Evolutionary conservation across 1,140 invertebrate genomes (phyloP).

Genomic region (Drepana arcuata): DNA sequence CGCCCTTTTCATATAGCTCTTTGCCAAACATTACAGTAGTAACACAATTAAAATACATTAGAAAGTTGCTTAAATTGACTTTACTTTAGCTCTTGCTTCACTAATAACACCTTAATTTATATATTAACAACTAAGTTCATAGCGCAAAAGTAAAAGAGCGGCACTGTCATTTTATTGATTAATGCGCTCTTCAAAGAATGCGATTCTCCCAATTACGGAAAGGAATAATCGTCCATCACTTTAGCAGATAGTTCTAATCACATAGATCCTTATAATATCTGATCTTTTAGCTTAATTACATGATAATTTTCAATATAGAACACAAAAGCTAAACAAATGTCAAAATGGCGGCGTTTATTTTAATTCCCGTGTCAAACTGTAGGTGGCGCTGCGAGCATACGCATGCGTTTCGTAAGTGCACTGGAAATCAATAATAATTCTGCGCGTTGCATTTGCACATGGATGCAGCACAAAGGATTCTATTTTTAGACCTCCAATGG

Average conservation of each 20-base stretch:
- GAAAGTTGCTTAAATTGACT: too few relatives aligned
- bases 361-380: constrained; percentile 18
- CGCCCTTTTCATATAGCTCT: constrained; percentile 50
- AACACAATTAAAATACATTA: constrained; percentile 14
- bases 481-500: too few relatives aligned
- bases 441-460: too few relatives aligned
- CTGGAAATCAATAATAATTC: too few relatives aligned
- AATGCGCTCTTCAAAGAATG: constrained; percentile 36
- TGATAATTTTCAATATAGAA: constrained; percentile 43
- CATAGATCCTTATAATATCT: constrained; percentile 22
- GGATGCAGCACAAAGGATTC: too few relatives aligned
- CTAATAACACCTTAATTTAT: too few relatives aligned
- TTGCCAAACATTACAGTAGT: constrained; percentile 22
- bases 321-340: constrained; percentile 69
- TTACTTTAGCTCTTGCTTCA: too few relatives aligned
- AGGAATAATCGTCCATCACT: constrained; percentile 21
- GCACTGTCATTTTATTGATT: constrained; percentile 59
- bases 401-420: constrained; percentile 54
- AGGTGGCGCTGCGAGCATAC: constrained; percentile 42
- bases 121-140: constrained; percentile 29
- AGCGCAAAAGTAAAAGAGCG: constrained; percentile 58
- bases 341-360: constrained; percentile 65
- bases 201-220: constrained; percentile 27
- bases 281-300: constrained; percentile 37
- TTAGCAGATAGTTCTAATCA: constrained; percentile 20